Evolutionary conservation across 1,140 invertebrate species (phyloP), one percentile per base, ranked within the genome.

Genomic region (Daktulosphaira vitifoliae): DNA sequence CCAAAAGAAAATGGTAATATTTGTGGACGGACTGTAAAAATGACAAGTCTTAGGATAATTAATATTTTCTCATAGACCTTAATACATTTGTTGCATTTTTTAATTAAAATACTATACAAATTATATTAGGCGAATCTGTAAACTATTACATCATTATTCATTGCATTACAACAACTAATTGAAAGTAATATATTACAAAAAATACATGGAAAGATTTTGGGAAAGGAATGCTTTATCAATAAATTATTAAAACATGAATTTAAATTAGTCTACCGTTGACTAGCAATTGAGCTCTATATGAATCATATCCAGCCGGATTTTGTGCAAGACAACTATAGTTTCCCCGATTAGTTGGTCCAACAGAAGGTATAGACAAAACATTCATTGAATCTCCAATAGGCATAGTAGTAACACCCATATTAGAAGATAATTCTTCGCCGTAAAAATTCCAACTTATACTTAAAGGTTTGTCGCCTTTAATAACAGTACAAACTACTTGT

Each of bases 261-360:
- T 48, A 70, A 70, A 7, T 22, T 42, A 9, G 39, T 15, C 39
- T 66, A 69, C 59, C 67, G 38, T 67, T 62, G 16, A 67, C 51
- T 13, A 66, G 15, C 22, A 66, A 69, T 68, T 78, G 72, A 69
- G 81, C 81, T 4, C 76, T 74, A 67, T 79, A 80, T 66, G 78
- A 77, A 7, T 72, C 71, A 18, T 72, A 68, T 11, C 76, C 78
- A 38, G 74, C 77, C 20, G 67, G 52, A 71, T 80, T 81, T 71
- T 77, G 83, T 16, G 87, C 90, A 20, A 80, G 79, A 71, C 88
- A 89, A 20, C 84, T 87, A 70, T 88, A 89, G 73, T 88, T 86
- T 42, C 87, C 88, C 68, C 53, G 52, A 38, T 66, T 93, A 65
- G 88, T 87, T 69, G 83, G 81, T 29, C 90, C 52, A 11, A 56